Evolutionary conservation across 2,797 vertebrate genomes (phyloP), one percentile per base, ranked within the genome.

Genomic region (Enteromius paludinosus): DNA sequence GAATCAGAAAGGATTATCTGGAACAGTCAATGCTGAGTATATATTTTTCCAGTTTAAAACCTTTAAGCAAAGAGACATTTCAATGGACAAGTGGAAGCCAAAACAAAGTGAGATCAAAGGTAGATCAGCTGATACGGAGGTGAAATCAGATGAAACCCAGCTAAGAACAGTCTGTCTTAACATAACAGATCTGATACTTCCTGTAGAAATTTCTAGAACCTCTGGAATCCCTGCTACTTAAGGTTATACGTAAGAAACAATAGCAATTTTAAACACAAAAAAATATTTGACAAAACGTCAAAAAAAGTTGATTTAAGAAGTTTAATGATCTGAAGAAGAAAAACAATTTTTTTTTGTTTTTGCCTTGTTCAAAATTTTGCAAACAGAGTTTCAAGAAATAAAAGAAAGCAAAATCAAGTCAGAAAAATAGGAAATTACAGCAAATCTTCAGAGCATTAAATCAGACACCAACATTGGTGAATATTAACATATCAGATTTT

Each of bases 191-290:
- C 7, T 38, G 33, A 38, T 83, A 85, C 87, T n/a, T 62, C 28
- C 41, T 33, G 38, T 3, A 10, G 61, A 49, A 14, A 14, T n/a
- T 2, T 77, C 71, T 1, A 11, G 20, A 69, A 83, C 8, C 3
- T 25, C 30, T 45, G 78, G 85, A 74, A 86, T 66, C 65, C 18
- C 62, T 10, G 78, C 85, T 33, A 52, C n/a, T 35, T 35, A 35
- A 5, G 33, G 33, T 35, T 10, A 83, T 2, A 0, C 3, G 65
- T 25, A 49, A 41, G 38, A 41, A 41, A 41, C 38, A 5, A 35
- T 35, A 35, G 33, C 33, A 35, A 35, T 5, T 35, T 35, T 35
- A 35, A 35, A 35, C 33, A 35, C 33, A 35, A 35, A 35, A 35
- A 35, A 5, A 35, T 35, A 35, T 35, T 35, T 41, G 5, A 5